Base-by-base conservation (phyloP, 1,140 invertebrate species). In the Drosophila ogumai region DNA sequence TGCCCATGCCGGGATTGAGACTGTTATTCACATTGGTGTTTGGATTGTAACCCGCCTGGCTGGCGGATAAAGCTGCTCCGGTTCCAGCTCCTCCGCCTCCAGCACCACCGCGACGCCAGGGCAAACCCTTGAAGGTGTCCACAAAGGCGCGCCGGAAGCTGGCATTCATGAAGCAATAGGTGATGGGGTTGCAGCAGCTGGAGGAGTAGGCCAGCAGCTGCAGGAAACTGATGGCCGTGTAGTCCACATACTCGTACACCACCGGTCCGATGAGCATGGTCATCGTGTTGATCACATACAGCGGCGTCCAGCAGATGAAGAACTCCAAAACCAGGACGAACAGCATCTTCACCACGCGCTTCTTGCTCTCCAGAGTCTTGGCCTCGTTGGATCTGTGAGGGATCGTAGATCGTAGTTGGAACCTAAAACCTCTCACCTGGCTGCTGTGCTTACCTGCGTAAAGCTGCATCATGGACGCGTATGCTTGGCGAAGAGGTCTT, bases 141-240 rank as follows among this genome's bases (percentile, higher is more conserved):
- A 96, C 93, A 82, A 98, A 98, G 0, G 96, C 96, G 58, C 96
- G 95, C 17, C 1, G 96, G 95, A 75, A 96, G 95, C 43, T 97
- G 93, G 93, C 98, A 92, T 98, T 98, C 97, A 98, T 98, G 94
- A 98, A 98, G 92, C 97, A 98, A 91, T 98, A 98, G 0, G 97
- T 98, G 81, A 98, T 97, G 0, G 97, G 97, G 92, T 98, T 98
- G 90, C 97, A 97, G 87, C 97, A 98, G 0, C 96, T 96, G 3
- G 96, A 97, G 36, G 96, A 94, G 90, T 98, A 99, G 1, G 97
- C 96, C 52, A 99, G 92, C 3, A 98, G 93, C 58, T 98, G 97
- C 1, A 98, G 94, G 2, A 96, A 93, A 0, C 96, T 95, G 13
- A 98, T 95, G 12, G 95, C 96, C 15, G 95, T 95, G n/a, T 95